phyloP scores from a whole-genome alignment of 92 coral and sea anemone genomes.

The Desmophyllum pertusum region DNA sequence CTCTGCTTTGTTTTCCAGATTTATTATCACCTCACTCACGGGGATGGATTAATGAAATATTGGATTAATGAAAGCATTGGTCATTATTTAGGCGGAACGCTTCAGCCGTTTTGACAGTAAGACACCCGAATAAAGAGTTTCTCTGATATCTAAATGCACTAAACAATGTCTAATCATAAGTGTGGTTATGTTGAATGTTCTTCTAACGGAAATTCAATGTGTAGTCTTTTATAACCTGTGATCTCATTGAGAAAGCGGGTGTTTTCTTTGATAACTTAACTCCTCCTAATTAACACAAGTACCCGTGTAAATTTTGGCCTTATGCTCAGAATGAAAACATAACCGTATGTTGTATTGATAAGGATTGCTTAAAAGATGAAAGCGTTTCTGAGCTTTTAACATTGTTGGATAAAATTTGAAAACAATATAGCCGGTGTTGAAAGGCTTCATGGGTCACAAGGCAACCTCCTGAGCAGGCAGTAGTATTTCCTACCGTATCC shows the following conservation, averaged over 20 bases:
- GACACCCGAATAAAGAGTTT: neutral
- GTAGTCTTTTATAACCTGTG: neutral
- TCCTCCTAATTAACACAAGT: neutral
- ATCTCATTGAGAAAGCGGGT: slow-evolving; percentile 14
- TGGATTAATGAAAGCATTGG: no score
- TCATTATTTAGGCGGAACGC: no score
- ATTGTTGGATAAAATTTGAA: no score
- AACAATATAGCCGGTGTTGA: neutral
- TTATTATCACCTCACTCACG: no score
- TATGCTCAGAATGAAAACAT: no score
- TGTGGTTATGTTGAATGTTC: neutral
- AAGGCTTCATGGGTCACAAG: neutral
- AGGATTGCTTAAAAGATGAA: neutral
- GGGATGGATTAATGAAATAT: no score
- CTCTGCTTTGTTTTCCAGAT: no score
- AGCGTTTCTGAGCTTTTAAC: neutral
- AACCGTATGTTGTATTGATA: no score
- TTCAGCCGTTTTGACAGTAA: no score
- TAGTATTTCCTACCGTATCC: neutral
- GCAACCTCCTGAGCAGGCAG: neutral
- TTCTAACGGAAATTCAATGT: neutral
- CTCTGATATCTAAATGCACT: neutral
- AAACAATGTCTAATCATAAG: neutral
- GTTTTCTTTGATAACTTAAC: neutral
- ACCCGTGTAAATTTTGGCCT: slow-evolving; percentile 3